These are phyloP conservation scores for Lottia scabra DNA, from an alignment of 2,888 invertebrate genomes.

Conservation along the genomic window DNA sequence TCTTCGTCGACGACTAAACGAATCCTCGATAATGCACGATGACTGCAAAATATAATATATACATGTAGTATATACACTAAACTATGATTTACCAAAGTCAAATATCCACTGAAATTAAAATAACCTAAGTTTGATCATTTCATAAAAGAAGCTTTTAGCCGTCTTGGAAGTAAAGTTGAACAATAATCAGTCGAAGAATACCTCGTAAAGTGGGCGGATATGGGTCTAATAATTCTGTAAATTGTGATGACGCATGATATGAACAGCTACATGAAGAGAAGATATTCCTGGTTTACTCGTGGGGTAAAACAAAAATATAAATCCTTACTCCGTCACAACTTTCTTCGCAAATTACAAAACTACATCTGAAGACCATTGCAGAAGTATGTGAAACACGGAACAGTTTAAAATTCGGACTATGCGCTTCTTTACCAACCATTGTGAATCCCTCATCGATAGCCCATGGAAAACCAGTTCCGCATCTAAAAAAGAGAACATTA, in stretches of 20 bases:
- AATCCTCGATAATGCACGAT: not conserved
- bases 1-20: not conserved
- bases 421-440: not conserved
- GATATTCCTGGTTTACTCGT: no score
- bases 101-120: no score
- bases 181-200: no score
- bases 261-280: no score
- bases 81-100: no score
- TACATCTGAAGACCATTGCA: not conserved
- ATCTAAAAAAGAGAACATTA: not conserved
- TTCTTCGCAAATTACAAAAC: constrained; percentile 7
- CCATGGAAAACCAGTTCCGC: constrained; percentile 12
- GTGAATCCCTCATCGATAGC: constrained; percentile 3
- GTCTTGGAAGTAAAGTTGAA: no score
- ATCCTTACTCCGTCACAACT: constrained; percentile 7
- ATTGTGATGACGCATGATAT: no score
- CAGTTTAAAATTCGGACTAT: constrained; percentile 9
- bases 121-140: no score
- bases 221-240: no score
- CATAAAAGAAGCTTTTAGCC: no score
- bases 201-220: no score
- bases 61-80: no score
- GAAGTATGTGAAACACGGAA: constrained; percentile 2
- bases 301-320: not conserved
- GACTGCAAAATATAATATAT: not conserved